Conservation (phyloP, 2,797 vertebrate genomes). For the Synanceia verrucosa region DNA sequence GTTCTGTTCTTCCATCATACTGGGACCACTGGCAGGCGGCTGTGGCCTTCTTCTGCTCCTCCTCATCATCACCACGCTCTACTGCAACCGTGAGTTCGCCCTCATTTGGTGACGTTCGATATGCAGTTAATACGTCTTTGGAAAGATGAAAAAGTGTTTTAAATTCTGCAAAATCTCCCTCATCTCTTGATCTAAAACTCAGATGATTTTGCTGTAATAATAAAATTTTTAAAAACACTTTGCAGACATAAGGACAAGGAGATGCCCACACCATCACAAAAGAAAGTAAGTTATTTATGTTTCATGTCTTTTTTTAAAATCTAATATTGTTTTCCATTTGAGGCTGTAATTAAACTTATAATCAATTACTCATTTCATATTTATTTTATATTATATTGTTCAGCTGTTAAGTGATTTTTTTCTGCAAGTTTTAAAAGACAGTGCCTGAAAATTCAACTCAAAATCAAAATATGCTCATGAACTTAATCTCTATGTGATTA, state of each 20-base stretch:
- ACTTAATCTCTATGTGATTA: not conserved
- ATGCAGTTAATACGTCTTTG: not conserved
- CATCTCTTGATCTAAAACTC: not conserved
- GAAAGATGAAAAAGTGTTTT: not conserved
- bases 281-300: conserved; percentile 70
- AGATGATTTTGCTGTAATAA: not conserved
- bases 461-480: not conserved
- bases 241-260: conserved; percentile 76
- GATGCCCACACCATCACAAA: conserved; percentile 84
- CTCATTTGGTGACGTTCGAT: not conserved
- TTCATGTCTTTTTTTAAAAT: not conserved
- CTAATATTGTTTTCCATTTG: not conserved
- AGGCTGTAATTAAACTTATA: not conserved
- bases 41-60: conserved; percentile 76
- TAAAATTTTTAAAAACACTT: not conserved
- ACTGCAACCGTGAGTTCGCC: conserved; percentile 83
- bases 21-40: conserved; percentile 66
- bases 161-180: not conserved
- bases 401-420: not conserved
- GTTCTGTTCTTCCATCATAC: conserved; percentile 63
- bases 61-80: conserved; percentile 65
- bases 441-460: not conserved
- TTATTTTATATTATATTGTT: no score
- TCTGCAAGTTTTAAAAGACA: not conserved
- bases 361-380: not conserved